Conservation (phyloP, 2,888 invertebrate species). For the Callimorpha dominula region DNA sequence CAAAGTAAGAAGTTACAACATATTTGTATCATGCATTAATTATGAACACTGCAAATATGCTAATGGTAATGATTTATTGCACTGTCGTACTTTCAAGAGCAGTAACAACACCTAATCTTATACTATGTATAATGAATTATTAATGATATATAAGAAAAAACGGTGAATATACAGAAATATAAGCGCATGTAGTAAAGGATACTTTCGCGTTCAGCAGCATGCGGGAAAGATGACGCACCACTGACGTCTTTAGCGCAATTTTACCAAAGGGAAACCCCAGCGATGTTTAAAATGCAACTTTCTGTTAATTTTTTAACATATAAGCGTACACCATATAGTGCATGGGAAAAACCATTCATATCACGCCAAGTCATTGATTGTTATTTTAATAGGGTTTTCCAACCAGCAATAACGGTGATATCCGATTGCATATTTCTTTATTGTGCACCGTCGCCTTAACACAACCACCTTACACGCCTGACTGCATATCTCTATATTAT, state of each 20-base stretch:
- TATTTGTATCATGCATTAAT: too few relatives aligned
- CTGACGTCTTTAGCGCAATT: slow-evolving; percentile 28
- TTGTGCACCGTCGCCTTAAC: not conserved
- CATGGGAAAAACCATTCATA: not conserved
- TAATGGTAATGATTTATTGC: not conserved
- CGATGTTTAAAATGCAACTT: slow-evolving; percentile 33
- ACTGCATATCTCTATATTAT: not conserved
- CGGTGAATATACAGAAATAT: not conserved
- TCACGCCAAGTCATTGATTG: not conserved
- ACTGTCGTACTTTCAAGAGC: too few relatives aligned
- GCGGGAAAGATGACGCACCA: slow-evolving; percentile 30
- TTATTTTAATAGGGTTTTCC: not conserved
- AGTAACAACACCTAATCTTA: not conserved
- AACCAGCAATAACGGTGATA: not conserved
- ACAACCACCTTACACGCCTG: not conserved
- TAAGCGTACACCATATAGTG: slow-evolving; percentile 5
- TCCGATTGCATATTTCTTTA: not conserved
- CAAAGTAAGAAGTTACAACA: too few relatives aligned
- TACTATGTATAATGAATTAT: not conserved
- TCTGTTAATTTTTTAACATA: slow-evolving; percentile 33
- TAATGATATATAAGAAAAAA: not conserved
- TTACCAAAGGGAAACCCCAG: slow-evolving; percentile 46
- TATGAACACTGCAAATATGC: not conserved
- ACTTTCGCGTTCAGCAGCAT: slow-evolving; percentile 28
- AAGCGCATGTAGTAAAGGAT: slow-evolving; percentile 15